Evolutionary conservation across 2,888 invertebrate genomes (phyloP), one percentile per base, ranked within the genome.

Genomic region (Caenorhabditis sp.): DNA sequence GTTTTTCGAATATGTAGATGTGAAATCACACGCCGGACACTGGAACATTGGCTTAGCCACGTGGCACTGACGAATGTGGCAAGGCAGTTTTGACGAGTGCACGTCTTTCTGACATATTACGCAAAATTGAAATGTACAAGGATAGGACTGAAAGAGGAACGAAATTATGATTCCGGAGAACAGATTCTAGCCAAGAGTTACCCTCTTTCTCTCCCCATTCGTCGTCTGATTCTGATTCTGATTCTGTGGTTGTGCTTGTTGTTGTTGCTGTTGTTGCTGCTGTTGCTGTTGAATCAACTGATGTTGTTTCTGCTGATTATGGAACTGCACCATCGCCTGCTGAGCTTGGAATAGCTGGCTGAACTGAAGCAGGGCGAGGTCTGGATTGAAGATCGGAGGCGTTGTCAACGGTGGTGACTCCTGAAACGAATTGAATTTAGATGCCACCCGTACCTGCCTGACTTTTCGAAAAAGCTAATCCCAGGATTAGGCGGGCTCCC

Each of bases 1-100:
- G 80, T 88, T 88, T 66, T 88, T 88, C 50, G 87, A 88, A 66
- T 88, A 88, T 20, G 88, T 88, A 8, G 86, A 86, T 11, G 88
- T 87, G 78, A 88, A 88, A 79, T 88, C 88, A 72, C 88, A 88
- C 13, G 85, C 85, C 1, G 88, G 88, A 61, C 88, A 88, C 76
- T 86, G 86, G 79, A 88, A 88, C 88, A 88, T 88, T 11, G 88
- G 88, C 63, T 87, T 87, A 15, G 87, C 86, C 32, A 88, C 87
- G 71, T 88, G 88, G 53, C 86, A 87, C 73, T 88, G 88, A 2
- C 88, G 81, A 52, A 88, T 88, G 72, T 88, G 88, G 39, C 88
- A 88, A 9, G 88, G 88, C 45, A 88, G 72, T 70, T 88, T 88
- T 30, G 86, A 86, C 11, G 86, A 86, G 66, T 88, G 88, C 20